phyloP scores from a whole-genome alignment of 2,797 vertebrate species.

The Arrhamphus sclerolepis region DNA sequence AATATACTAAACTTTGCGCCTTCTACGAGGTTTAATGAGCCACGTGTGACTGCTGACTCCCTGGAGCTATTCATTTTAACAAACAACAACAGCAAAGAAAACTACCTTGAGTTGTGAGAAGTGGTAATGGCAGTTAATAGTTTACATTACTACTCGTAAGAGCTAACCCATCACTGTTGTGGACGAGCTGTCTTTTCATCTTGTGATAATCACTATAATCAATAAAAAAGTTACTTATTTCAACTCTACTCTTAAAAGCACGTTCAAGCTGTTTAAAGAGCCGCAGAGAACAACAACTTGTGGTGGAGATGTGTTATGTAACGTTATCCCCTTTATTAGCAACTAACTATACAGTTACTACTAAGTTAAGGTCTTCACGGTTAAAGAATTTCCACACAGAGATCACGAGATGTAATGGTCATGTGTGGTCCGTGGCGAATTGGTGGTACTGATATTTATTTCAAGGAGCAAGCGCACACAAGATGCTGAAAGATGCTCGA shows the following conservation, averaged over 20 bases:
- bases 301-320: background rate
- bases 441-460: background rate
- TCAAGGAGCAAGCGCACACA: background rate
- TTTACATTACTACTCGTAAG: background rate
- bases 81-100: no score
- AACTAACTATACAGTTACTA: background rate
- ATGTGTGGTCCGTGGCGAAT: slow-evolving; percentile 2
- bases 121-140: background rate
- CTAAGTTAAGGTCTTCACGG: background rate
- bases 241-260: no score
- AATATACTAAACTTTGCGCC: no score
- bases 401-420: slow-evolving; percentile 19
- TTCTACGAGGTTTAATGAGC: no score
- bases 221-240: background rate
- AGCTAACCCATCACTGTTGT: background rate
- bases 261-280: background rate
- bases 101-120: background rate
- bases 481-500: background rate
- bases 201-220: background rate
- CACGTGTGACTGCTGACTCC: background rate
- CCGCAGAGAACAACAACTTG: background rate
- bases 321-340: background rate
- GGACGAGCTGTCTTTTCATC: background rate
- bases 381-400: background rate
- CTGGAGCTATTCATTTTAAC: background rate